Evolutionary conservation across 2,113 vertebrate genomes (phyloP).

Genomic region (Brachyistius frenatus): DNA sequence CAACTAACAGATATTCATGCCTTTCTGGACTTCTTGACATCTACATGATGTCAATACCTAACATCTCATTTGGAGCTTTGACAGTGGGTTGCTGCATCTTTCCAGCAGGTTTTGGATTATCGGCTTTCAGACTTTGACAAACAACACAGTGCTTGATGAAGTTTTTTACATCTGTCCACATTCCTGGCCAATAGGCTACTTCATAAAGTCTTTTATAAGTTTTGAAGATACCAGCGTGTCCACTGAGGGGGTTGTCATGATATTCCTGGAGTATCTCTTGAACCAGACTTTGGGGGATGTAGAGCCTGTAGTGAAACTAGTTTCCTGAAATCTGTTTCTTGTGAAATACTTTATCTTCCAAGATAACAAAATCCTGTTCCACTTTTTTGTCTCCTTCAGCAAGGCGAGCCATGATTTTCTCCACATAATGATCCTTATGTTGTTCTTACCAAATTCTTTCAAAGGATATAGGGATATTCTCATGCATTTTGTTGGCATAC

Average conservation of each 20-base stretch:
- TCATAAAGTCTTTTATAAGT: neutral
- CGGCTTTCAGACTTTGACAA: neutral
- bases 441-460: neutral
- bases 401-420: too few relatives aligned
- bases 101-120: neutral
- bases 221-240: neutral
- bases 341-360: neutral
- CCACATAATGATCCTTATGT: neutral
- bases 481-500: too few relatives aligned
- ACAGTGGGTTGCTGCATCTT: neutral
- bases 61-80: neutral
- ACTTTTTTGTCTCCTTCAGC: neutral
- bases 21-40: neutral
- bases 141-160: neutral
- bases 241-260: neutral
- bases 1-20: neutral
- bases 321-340: neutral
- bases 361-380: neutral
- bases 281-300: neutral
- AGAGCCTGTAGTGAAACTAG: neutral
- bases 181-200: neutral
- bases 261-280: neutral
- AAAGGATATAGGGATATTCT: too few relatives aligned
- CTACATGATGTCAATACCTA: too few relatives aligned
- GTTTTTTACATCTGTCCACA: neutral